Base-by-base conservation (phyloP, 2,113 vertebrate species). In the Corythornis vintsioides region DNA sequence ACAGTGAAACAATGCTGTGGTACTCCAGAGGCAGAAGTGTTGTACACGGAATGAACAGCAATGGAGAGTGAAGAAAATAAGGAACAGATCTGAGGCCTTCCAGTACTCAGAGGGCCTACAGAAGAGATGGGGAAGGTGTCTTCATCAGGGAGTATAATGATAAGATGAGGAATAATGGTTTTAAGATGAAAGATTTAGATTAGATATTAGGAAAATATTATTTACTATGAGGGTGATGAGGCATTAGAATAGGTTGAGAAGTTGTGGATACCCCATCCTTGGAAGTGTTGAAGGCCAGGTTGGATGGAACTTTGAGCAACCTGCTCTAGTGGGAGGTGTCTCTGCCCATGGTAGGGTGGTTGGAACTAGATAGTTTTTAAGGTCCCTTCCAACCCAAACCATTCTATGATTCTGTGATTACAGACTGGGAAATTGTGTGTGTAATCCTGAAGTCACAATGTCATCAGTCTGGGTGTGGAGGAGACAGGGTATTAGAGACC, bases 391-490 rank as follows among this genome's bases (percentile, higher is more conserved):
- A 60, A 33, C 21, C 13, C n/a, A 60, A 35, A 35, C 57, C n/a
- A 60, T 60, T 60, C 55, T 56, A 31, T 56, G 53, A 31, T 31
- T n/a, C 56, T 33, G 20, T 59, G 53, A 47, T 11, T 11, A 26
- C 0, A 1, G 29, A 38, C 2, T 31, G 76, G 33, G 72, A 86
- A 75, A 22, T n/a, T 50, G 38, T 7, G 38, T 63, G 57, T 4
- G 2, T 35, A 31, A 45, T 9, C 42, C 57, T 29, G 48, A 64
- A 60, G 59, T 43, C 45, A 83, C 5, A 2, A 12, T 71, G 71
- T 16, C 40, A 35, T 4, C 3, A 0, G 13, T 6, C 31, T 26
- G 66, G 55, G 12, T 3, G 2, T 1, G 1, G 31, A 45, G 75
- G n/a, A 59, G 64, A 28, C 0, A 0, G 52, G 16, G 31, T 14